Percentiles rank a stretch among this genome's conserved stretches.
Conservation (phyloP, 2,113 vertebrate genomes). For the Apistogramma diplotaenia region DNA sequence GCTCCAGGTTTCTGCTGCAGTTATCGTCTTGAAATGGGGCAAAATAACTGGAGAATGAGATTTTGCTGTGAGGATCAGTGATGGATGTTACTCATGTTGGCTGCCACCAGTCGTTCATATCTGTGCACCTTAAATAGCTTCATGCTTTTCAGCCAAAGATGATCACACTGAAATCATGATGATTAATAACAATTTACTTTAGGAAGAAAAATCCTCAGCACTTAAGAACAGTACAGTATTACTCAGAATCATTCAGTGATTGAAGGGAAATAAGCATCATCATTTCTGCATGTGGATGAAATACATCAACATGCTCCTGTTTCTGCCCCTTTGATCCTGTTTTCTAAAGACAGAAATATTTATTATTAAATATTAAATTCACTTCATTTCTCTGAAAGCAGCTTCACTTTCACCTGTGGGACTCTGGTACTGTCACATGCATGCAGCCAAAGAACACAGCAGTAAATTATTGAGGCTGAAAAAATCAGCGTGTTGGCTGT, state of each 20-base stretch:
- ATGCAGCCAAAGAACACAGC: constrained; percentile 32
- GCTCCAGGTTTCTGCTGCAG: too few species aligned
- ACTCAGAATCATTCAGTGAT: background rate
- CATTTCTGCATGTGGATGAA: background rate
- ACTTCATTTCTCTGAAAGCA: constrained; percentile 39
- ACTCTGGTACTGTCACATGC: constrained; percentile 33
- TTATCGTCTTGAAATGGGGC: too few species aligned
- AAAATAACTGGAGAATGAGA: too few species aligned
- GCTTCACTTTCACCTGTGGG: constrained; percentile 23
- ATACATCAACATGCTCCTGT: constrained; percentile 12
- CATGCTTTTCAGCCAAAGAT: background rate
- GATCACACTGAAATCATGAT: background rate
- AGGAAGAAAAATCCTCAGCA: background rate
- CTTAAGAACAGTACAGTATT: background rate
- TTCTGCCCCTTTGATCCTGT: background rate
- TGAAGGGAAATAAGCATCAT: background rate
- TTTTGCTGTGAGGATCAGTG: too few species aligned
- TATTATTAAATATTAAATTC: constrained; percentile 31
- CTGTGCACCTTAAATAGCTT: background rate
- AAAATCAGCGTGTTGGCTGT: constrained; percentile 16
- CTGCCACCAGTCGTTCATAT: background rate
- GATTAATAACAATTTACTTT: too few species aligned
- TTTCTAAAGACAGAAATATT: constrained; percentile 39
- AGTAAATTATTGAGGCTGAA: constrained; percentile 51
- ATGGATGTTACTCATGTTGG: too few species aligned